Conservation (phyloP, 2,888 invertebrate species). For the Tachina fera region DNA sequence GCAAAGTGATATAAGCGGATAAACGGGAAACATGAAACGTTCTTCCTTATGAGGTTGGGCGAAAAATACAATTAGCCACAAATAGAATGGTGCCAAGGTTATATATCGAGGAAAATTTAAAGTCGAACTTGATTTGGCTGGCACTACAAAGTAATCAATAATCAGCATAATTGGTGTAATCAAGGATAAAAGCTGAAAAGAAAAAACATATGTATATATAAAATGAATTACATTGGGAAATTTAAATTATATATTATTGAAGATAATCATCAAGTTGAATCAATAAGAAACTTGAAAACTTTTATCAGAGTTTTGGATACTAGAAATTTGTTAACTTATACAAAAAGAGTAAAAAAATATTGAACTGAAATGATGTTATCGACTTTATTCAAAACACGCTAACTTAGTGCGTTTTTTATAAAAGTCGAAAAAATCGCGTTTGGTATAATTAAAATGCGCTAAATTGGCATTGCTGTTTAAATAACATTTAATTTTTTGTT, state of each 20-base stretch:
- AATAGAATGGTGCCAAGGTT: constrained; percentile 89
- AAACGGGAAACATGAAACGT: constrained; percentile 93
- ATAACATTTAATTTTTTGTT: no score
- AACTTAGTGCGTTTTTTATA: no score
- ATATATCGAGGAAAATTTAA: constrained; percentile 90
- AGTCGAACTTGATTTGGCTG: constrained; percentile 87
- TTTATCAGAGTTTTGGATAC: no score
- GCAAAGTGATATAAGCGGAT: constrained; percentile 93
- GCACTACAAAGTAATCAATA: constrained; percentile 85
- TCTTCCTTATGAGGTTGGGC: constrained; percentile 96
- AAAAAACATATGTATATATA: neutral
- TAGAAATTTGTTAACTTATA: no score
- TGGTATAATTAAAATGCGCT: no score
- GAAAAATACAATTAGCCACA: constrained; percentile 96
- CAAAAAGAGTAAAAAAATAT: no score
- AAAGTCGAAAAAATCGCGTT: no score
- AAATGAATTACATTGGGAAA: neutral
- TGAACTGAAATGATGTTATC: no score
- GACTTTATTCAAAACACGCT: no score
- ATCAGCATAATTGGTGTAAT: constrained; percentile 85
- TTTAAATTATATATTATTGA: neutral
- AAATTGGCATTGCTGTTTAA: no score
- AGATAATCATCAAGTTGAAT: no score
- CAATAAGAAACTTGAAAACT: no score
- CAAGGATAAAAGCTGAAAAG: constrained; percentile 86